These are phyloP conservation scores for Volucella bombylans DNA, from an alignment of 2,888 invertebrate genomes.

Conservation along the genomic window DNA sequence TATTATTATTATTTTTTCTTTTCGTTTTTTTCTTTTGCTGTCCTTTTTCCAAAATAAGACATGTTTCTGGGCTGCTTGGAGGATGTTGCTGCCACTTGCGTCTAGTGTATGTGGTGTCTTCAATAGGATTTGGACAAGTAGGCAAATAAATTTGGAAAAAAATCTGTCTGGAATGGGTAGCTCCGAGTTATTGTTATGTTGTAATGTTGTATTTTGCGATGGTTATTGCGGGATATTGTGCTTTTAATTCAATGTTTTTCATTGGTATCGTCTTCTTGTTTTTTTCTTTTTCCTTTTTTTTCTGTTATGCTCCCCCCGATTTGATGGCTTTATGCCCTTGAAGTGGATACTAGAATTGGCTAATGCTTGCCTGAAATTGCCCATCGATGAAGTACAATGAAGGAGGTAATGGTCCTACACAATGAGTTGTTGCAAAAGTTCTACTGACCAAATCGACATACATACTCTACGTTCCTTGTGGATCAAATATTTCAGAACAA, in stretches of 20 bases:
- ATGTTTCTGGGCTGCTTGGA: constrained; percentile 33
- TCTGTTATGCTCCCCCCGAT: constrained; percentile 36
- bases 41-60: constrained; percentile 11
- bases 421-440: constrained; percentile 17
- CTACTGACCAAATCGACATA: not conserved
- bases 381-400: constrained; percentile 19
- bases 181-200: constrained; percentile 51
- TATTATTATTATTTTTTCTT: too few relatives aligned
- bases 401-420: constrained; percentile 21
- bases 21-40: too few relatives aligned
- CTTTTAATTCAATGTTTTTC: constrained; percentile 67
- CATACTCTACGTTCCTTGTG: too few relatives aligned
- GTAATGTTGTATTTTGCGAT: constrained; percentile 52
- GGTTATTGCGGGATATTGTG: constrained; percentile 68
- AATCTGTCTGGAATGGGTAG: constrained; percentile 9
- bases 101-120: constrained; percentile 1
- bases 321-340: constrained; percentile 56
- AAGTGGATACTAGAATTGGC: constrained; percentile 45
- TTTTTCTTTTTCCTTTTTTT: constrained; percentile 38
- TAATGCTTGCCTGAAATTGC: constrained; percentile 29
- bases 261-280: constrained; percentile 54
- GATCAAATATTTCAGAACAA: too few relatives aligned
- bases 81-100: constrained; percentile 29
- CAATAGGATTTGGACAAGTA: constrained; percentile 60
- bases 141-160: constrained; percentile 70